Evolutionary conservation across 1,140 invertebrate genomes (phyloP).

Genomic region (Aphaenogaster ashmeadi): DNA sequence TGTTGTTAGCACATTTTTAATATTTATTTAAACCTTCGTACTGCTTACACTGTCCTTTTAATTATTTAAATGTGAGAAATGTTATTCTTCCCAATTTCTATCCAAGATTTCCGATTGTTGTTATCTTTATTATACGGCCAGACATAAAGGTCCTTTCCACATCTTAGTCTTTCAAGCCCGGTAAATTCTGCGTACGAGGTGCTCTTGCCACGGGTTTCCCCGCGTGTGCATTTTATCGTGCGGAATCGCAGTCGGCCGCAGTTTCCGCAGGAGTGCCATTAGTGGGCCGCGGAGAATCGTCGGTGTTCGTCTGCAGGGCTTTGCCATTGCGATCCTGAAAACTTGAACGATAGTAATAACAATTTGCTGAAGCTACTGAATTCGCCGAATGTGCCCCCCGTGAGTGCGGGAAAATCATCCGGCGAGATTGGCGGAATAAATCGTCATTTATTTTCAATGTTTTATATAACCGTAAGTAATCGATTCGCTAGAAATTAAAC

Average conservation of each 20-base stretch:
- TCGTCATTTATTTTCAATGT: slow-evolving; percentile 35
- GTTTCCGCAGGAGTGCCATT: slow-evolving; percentile 80
- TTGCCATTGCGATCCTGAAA: slow-evolving; percentile 78
- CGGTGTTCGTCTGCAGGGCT: slow-evolving; percentile 70
- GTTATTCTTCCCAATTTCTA: background rate
- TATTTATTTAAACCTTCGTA: background rate
- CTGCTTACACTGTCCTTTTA: background rate
- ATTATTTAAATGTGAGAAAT: background rate
- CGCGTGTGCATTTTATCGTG: slow-evolving; percentile 70
- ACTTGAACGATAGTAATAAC: slow-evolving; percentile 82
- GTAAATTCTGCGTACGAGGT: slow-evolving; percentile 7
- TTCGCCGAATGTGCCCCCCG: slow-evolving; percentile 28
- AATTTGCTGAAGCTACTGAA: slow-evolving; percentile 64
- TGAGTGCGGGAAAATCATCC: slow-evolving; percentile 37
- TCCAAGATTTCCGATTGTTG: background rate
- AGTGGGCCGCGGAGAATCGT: slow-evolving; percentile 63
- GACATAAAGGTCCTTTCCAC: background rate
- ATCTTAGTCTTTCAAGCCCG: background rate
- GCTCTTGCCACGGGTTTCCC: slow-evolving; percentile 58
- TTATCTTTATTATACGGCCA: background rate
- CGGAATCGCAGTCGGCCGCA: slow-evolving; percentile 76
- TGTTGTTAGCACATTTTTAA: background rate
- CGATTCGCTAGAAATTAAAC: slow-evolving; percentile 18
- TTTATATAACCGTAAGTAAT: slow-evolving; percentile 25
- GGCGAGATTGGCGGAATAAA: slow-evolving; percentile 61